phyloP scores from a whole-genome alignment of 2,888 invertebrate species.

The Dryomyza anilis region DNA sequence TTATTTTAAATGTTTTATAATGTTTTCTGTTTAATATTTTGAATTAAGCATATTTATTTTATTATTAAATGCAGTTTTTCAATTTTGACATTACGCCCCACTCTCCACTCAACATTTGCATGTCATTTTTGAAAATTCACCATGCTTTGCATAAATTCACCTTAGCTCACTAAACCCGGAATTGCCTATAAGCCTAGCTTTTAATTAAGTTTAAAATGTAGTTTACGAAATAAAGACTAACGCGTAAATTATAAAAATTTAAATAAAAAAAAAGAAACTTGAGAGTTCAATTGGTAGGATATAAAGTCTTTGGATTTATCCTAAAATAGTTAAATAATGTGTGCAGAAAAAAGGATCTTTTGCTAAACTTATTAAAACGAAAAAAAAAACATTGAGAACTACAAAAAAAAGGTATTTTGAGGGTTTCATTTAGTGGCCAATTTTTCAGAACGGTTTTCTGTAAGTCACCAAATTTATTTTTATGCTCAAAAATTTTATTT shows the following conservation, averaged over 20 bases:
- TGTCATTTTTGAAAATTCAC: too few species aligned
- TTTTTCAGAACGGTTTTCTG: constrained; percentile 27
- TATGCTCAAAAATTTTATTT: neutral
- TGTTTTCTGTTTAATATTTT: neutral
- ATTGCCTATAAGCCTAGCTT: constrained; percentile 9
- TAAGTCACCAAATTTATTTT: neutral
- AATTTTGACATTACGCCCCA: too few species aligned
- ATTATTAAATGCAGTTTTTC: neutral
- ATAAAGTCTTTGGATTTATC: too few species aligned
- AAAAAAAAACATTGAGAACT: neutral
- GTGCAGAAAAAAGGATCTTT: constrained; percentile 21
- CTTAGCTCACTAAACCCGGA: neutral
- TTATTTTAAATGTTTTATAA: too few species aligned
- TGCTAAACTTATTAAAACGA: neutral
- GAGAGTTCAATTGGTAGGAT: constrained; percentile 21
- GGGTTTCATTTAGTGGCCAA: constrained; percentile 29
- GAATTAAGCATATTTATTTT: neutral
- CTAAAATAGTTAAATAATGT: neutral
- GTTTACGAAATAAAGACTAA: neutral
- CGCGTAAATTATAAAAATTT: neutral
- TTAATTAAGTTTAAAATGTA: neutral
- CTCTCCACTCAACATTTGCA: too few species aligned
- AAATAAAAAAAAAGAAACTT: neutral
- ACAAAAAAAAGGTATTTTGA: constrained; percentile 11
- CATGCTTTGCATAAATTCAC: too few species aligned